Conservation (phyloP, 2,113 vertebrate species). For the Phoenicopterus ruber region DNA sequence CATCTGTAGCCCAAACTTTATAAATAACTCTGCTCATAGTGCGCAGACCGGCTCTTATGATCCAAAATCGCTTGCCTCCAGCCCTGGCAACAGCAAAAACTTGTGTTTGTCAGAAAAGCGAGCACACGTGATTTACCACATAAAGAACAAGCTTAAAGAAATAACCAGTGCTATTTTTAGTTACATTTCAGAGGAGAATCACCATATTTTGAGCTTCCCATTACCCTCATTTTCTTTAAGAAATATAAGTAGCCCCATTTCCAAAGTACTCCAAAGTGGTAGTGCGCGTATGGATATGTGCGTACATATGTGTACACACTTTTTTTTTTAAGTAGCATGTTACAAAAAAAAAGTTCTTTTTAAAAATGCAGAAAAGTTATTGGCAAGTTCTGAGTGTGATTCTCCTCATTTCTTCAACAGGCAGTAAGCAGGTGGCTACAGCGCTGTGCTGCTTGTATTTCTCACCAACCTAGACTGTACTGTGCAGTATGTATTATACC, state of each 20-base stretch:
- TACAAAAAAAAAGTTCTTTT: background rate
- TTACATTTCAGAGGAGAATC: background rate
- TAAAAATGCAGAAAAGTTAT: conserved; percentile 1
- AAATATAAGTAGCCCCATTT: background rate
- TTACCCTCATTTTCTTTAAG: background rate
- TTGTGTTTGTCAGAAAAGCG: background rate
- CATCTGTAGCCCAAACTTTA: background rate
- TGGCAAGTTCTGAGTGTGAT: background rate
- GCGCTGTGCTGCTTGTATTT: background rate
- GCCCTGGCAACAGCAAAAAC: background rate
- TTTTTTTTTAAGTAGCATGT: background rate
- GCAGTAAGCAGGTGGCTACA: background rate
- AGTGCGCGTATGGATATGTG: rapidly evolving
- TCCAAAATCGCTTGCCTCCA: background rate
- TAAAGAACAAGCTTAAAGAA: background rate
- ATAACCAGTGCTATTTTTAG: background rate
- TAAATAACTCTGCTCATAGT: background rate
- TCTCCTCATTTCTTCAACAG: background rate
- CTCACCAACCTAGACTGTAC: background rate
- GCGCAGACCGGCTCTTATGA: background rate
- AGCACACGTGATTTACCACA: background rate
- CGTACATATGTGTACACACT: rapidly evolving
- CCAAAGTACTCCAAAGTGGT: background rate
- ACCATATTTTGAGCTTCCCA: background rate
- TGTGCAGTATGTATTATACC: background rate